Percentiles rank a stretch among this genome's conserved stretches.
Conservation (phyloP, 2,113 vertebrate species). For the Hystrix brachyura region DNA sequence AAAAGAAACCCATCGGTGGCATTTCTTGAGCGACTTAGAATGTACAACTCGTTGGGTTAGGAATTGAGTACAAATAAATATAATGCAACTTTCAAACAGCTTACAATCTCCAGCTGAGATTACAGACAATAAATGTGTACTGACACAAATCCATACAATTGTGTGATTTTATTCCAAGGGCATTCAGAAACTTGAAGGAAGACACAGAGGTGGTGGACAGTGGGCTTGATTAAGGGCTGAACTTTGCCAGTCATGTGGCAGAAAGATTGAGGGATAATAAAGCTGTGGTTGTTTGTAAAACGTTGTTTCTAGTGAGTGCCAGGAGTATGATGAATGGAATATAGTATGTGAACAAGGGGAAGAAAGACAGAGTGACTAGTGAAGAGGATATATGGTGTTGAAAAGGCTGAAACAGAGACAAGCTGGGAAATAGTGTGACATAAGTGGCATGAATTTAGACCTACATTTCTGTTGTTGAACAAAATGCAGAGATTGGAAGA, state of each 20-base stretch:
- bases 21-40: constrained; percentile 31
- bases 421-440: not conserved
- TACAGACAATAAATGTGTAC: not conserved
- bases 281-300: not conserved
- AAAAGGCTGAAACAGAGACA: not conserved
- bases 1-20: not conserved
- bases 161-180: constrained; percentile 4
- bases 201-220: not conserved
- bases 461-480: not conserved
- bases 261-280: constrained; percentile 33
- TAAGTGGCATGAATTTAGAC: not conserved
- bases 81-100: constrained; percentile 21
- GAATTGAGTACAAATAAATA: constrained; percentile 4
- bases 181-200: constrained; percentile 14
- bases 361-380: not conserved
- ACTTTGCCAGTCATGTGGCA: not conserved
- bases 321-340: not conserved
- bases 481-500: not conserved
- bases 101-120: not conserved
- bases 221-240: constrained; percentile 12
- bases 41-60: not conserved
- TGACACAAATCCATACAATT: constrained; percentile 7
- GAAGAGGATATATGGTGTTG: not conserved
- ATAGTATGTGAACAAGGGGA: not conserved
- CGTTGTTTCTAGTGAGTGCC: not conserved